phyloP scores from a whole-genome alignment of 2,888 invertebrate genomes.

The Escarpia spicata region DNA sequence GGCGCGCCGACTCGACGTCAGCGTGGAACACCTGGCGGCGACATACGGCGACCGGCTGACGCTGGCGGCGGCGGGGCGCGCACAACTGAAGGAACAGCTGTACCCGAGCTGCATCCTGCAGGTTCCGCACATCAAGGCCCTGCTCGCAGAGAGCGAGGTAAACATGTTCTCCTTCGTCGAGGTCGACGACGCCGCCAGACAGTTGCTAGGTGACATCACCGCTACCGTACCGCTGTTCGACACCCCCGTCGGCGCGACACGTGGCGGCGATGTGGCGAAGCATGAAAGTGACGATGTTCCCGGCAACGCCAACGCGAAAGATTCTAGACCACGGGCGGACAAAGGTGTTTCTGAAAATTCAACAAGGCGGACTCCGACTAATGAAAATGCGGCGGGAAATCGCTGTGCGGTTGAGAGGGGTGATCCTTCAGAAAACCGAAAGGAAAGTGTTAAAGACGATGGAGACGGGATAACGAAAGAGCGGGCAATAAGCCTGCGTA shows the following conservation, averaged over 20 bases:
- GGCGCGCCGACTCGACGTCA: neutral
- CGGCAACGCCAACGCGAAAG: neutral
- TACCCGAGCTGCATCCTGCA: neutral
- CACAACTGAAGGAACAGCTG: neutral
- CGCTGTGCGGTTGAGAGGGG: neutral
- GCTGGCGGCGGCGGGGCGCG: neutral
- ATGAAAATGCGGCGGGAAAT: neutral
- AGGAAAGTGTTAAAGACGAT: neutral
- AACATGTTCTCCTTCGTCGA: neutral
- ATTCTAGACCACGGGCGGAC: neutral
- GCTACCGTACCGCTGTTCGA: neutral
- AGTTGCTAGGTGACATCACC: neutral
- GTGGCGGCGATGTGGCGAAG: neutral
- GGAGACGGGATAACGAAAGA: neutral
- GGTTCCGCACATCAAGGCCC: neutral
- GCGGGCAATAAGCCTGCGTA: neutral
- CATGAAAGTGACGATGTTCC: neutral
- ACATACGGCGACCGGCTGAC: neutral
- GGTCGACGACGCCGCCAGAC: neutral
- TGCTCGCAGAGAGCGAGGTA: neutral
- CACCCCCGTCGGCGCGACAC: neutral
- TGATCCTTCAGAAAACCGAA: neutral
- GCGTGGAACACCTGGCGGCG: neutral
- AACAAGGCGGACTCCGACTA: neutral
- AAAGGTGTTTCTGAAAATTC: neutral